Evolutionary conservation across 2,888 invertebrate genomes (phyloP), one percentile per base, ranked within the genome.

Genomic region (Lordiphosa fenestrarum): DNA sequence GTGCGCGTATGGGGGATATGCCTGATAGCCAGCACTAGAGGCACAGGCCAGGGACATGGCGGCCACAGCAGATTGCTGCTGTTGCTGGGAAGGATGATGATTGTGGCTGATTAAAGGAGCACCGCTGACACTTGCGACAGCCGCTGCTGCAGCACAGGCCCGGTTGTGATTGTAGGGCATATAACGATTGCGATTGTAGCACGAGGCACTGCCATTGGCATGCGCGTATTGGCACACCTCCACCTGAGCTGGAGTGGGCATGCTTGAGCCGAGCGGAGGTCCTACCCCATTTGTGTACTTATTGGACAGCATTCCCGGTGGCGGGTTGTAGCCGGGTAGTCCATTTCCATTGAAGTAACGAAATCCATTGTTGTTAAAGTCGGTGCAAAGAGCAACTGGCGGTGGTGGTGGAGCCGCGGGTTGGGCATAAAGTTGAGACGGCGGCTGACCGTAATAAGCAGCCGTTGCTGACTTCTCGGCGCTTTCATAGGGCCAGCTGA

Each of bases 121-220:
- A 0, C 71, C 64, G 1, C 63, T 66, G 4, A 66, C 61, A 4
- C 72, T 61, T 0, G 70, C 68, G 35, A 71, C 63, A 15, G 76
- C 69, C 3, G 76, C 74, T 19, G 75, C 76, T 7, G 85, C 71
- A 3, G 82, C 76, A 54, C 73, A 84, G 12, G 71, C 66, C 0
- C 86, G 80, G 65, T 81, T 86, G 4, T 86, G 86, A 63, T 80
- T 88, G 51, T 89, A 89, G 6, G 89, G 89, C 80, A 86, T 85
- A 46, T 88, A 89, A n/a, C 89, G 88, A 59, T 86, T 88, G 36
- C 88, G 83, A 62, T 83, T 83, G 40, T 77, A 87, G 55, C 82
- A 80, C 3, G 78, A 77, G 25, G 58, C 58, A 40, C 66, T 77
- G 40, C 72, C 74, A 33, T 67, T 74, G 6, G 59, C 58, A 52